Conservation (phyloP, 2,888 invertebrate species). For the Prenolepis imparis region DNA sequence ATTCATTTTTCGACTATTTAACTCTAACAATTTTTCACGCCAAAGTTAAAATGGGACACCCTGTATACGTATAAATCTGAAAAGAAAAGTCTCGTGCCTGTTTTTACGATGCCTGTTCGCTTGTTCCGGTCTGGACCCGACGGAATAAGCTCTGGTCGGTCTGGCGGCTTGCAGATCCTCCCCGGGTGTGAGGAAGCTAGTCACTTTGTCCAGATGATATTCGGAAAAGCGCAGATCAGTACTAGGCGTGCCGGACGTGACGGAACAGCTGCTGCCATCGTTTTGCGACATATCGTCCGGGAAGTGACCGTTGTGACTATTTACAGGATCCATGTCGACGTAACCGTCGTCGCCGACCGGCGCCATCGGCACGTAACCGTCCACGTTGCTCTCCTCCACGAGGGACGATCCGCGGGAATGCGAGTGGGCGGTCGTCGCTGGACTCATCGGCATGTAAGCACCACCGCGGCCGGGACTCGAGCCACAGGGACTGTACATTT, state of each 20-base stretch:
- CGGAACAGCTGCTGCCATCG: constrained; percentile 91
- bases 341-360: constrained; percentile 88
- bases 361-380: constrained; percentile 91
- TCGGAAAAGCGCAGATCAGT: constrained; percentile 92
- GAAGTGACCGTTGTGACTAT: constrained; percentile 82
- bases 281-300: constrained; percentile 88
- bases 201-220: constrained; percentile 93
- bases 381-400: constrained; percentile 86
- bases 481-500: constrained; percentile 87
- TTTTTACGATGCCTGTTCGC: constrained; percentile 87
- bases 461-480: constrained; percentile 86
- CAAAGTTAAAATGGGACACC: too few species aligned
- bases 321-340: constrained; percentile 89
- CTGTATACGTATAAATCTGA: background rate
- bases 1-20: too few species aligned
- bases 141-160: constrained; percentile 94
- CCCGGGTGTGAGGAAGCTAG: constrained; percentile 90
- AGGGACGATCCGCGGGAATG: constrained; percentile 90
- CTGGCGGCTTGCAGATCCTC: constrained; percentile 89
- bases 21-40: too few species aligned
- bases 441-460: constrained; percentile 88
- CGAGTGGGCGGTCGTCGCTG: constrained; percentile 84
- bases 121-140: constrained; percentile 93
- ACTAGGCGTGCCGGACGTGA: constrained; percentile 93
- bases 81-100: constrained; percentile 76